Percentiles rank a stretch among this genome's conserved stretches.
Evolutionary conservation across 2,888 invertebrate genomes (phyloP).

Genomic region (Phytoseiulus persimilis): DNA sequence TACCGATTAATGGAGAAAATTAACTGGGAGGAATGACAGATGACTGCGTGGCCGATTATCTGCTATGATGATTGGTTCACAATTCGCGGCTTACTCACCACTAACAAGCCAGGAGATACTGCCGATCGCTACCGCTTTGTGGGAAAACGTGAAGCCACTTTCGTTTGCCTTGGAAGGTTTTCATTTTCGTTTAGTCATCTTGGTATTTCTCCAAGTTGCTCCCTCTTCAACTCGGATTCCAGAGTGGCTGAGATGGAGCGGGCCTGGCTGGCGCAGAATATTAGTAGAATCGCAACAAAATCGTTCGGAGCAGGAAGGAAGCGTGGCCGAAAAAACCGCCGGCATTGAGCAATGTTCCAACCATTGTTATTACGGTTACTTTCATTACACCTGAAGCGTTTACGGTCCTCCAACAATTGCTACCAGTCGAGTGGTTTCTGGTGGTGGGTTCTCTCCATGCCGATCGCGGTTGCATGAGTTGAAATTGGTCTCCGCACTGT

Average conservation of each 20-base stretch:
- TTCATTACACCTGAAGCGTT: neutral
- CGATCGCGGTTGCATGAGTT: too few relatives aligned
- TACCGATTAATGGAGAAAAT: neutral
- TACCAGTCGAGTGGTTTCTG: neutral
- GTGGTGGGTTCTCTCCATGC: neutral
- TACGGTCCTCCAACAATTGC: neutral
- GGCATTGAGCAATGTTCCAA: neutral
- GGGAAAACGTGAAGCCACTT: too few relatives aligned
- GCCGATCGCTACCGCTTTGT: too few relatives aligned
- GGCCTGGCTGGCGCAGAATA: too few relatives aligned
- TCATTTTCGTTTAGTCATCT: too few relatives aligned
- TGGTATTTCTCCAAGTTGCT: too few relatives aligned
- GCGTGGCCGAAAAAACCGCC: neutral
- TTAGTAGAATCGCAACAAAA: too few relatives aligned
- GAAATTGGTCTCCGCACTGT: too few relatives aligned
- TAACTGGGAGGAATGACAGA: neutral
- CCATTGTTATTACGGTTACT: neutral
- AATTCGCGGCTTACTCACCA: neutral
- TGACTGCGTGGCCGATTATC: neutral
- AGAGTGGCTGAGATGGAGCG: too few relatives aligned
- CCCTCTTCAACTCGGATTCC: too few relatives aligned
- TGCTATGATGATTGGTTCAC: neutral
- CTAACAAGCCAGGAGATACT: neutral
- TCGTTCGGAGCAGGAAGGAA: neutral
- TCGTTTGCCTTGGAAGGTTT: too few relatives aligned